Conservation (phyloP, 2,113 vertebrate genomes). For the Jacana jacana region DNA sequence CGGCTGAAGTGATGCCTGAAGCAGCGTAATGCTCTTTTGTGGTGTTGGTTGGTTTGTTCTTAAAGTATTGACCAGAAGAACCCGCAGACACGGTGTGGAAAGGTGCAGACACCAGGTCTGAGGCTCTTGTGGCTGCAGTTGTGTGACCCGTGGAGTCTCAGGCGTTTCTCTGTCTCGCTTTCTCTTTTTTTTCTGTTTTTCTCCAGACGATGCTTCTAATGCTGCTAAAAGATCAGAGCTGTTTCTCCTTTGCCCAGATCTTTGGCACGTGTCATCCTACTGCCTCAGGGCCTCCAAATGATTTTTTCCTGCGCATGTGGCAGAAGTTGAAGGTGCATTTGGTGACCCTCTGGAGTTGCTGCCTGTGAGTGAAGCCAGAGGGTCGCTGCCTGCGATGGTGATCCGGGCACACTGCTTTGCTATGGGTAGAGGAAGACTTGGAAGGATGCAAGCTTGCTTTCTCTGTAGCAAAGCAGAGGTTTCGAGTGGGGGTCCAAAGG, state of each 20-base stretch:
- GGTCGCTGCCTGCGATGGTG: not conserved
- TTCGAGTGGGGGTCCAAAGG: not conserved
- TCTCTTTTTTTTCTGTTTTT: not conserved
- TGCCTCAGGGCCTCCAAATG: not conserved
- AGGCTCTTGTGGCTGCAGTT: not conserved
- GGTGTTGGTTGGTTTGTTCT: not conserved
- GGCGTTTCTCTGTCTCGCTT: not conserved
- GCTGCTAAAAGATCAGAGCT: not conserved
- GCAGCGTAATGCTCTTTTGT: not conserved
- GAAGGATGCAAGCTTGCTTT: not conserved
- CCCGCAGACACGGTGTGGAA: not conserved
- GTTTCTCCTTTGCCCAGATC: not conserved
- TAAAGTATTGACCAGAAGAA: not conserved
- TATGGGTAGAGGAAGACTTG: not conserved
- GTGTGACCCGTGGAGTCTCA: not conserved
- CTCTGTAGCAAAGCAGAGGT: not conserved
- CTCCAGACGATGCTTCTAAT: not conserved
- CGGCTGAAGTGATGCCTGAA: not conserved
- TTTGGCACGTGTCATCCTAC: not conserved
- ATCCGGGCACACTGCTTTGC: too few relatives aligned
- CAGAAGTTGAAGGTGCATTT: fast-evolving
- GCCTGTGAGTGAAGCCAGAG: not conserved
- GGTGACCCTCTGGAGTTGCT: not conserved
- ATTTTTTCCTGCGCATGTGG: not conserved
- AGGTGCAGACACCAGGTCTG: not conserved